These are phyloP conservation scores for Salmo trutta DNA, from an alignment of 2,797 vertebrate species.

Conservation along the genomic window DNA sequence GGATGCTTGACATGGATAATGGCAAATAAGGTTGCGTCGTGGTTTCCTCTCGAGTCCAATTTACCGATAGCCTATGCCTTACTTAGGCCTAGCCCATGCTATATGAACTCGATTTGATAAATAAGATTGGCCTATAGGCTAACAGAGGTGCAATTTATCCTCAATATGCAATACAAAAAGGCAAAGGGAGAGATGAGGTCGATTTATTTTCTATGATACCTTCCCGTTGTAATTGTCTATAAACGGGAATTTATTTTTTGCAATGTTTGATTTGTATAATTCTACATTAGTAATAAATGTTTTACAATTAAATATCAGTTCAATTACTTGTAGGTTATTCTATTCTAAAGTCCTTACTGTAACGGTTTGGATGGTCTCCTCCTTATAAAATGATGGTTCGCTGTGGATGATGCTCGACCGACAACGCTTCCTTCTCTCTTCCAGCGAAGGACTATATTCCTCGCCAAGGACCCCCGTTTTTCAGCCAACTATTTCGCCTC, in stretches of 20 bases:
- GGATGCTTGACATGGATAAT: too few species aligned
- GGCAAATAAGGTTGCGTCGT: constrained; percentile 7
- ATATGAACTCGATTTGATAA: neutral
- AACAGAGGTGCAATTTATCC: neutral
- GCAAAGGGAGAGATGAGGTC: neutral
- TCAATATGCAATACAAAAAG: neutral
- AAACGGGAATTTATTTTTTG: neutral
- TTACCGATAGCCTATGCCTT: neutral
- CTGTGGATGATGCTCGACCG: constrained; percentile 30
- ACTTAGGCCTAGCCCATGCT: neutral
- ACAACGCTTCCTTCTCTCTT: constrained; percentile 57
- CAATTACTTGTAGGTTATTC: neutral
- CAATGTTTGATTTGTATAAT: neutral
- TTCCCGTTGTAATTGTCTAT: neutral
- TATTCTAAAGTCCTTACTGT: constrained; percentile 19
- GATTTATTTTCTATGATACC: too few species aligned
- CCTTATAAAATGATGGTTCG: constrained; percentile 42
- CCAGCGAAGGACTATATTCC: constrained; percentile 71
- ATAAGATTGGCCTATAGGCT: neutral
- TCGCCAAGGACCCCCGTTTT: constrained; percentile 31
- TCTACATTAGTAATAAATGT: neutral
- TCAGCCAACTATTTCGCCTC: constrained; percentile 16
- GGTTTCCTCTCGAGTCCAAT: constrained; percentile 7
- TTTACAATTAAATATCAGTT: neutral
- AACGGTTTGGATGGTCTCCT: constrained; percentile 31